phyloP scores from a whole-genome alignment of 2,113 vertebrate species.

The Promerops cafer region DNA sequence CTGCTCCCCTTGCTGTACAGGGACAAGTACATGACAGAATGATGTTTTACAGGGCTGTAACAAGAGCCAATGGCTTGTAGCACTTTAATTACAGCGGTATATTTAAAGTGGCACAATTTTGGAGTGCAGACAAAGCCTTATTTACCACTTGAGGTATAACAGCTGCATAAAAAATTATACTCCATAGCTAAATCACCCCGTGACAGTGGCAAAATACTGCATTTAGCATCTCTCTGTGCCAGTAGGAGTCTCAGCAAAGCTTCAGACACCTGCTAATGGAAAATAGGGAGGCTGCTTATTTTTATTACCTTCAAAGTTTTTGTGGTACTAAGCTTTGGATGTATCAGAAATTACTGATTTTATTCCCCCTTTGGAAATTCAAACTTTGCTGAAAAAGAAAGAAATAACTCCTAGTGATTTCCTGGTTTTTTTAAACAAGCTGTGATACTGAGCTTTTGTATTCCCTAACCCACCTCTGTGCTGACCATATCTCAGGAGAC shows the following conservation, averaged over 20 bases:
- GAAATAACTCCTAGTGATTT: background rate
- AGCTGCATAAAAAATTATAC: slow-evolving; percentile 19
- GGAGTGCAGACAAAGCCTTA: background rate
- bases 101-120: slow-evolving; percentile 28
- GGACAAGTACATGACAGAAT: background rate
- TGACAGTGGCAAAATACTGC: background rate
- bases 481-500: background rate
- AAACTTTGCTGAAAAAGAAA: background rate
- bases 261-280: background rate
- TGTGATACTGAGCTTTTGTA: background rate
- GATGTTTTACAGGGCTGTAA: slow-evolving; percentile 22
- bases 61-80: background rate
- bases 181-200: background rate
- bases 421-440: background rate
- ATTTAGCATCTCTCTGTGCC: background rate
- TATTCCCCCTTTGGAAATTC: background rate
- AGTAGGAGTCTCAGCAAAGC: background rate
- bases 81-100: slow-evolving; percentile 1
- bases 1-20: background rate
- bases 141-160: slow-evolving; percentile 17
- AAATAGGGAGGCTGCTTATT: background rate
- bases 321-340: background rate
- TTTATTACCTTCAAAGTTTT: background rate
- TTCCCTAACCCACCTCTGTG: background rate
- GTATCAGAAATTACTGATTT: background rate